phyloP scores from a whole-genome alignment of 2,888 invertebrate species.

The Tiliacea citrago region DNA sequence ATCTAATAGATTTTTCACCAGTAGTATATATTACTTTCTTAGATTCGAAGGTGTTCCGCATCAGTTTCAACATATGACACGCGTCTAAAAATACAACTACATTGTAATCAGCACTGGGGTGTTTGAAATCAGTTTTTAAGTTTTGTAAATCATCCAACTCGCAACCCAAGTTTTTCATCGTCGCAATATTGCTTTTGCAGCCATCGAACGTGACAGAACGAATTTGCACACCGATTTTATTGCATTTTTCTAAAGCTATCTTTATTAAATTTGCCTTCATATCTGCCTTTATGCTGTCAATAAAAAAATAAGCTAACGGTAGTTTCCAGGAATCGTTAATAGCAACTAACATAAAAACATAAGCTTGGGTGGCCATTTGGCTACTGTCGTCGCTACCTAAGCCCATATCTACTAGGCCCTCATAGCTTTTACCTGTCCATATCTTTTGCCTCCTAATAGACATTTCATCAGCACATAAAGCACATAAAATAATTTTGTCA shows the following conservation, averaged over 20 bases:
- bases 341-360: conserved; percentile 44
- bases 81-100: conserved; percentile 36
- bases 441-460: conserved; percentile 55
- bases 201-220: conserved; percentile 50
- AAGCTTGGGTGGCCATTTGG: conserved; percentile 51
- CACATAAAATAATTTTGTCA: too few species aligned
- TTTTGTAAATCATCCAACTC: conserved; percentile 7
- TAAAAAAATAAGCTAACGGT: too few species aligned
- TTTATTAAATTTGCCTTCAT: too few species aligned
- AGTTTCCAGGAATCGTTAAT: conserved; percentile 53
- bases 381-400: conserved; percentile 37
- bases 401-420: conserved; percentile 49
- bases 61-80: not conserved
- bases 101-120: conserved; percentile 41
- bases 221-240: conserved; percentile 11
- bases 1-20: too few species aligned
- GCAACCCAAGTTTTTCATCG: conserved; percentile 39
- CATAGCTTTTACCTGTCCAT: conserved; percentile 54
- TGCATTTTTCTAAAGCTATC: not conserved
- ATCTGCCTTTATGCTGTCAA: too few species aligned
- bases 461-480: conserved; percentile 48
- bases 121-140: conserved; percentile 48
- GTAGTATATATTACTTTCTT: not conserved
- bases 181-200: conserved; percentile 39
- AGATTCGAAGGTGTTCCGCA: not conserved